Evolutionary conservation across 2,888 invertebrate species (phyloP), one percentile per base, ranked within the genome.

Genomic region (Agrotis puta): DNA sequence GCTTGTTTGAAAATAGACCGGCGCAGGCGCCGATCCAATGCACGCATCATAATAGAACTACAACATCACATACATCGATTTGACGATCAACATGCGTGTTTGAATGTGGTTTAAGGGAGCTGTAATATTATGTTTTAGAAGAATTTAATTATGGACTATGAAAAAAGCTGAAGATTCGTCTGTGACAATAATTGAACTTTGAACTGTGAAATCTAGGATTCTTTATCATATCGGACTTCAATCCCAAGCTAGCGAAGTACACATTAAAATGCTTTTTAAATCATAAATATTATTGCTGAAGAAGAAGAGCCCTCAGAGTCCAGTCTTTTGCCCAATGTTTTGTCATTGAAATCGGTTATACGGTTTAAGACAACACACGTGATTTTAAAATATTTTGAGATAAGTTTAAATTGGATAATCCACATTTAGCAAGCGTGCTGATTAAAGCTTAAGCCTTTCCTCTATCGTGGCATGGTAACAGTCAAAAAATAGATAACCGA

Each of bases 1-100:
- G 86, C 74, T 47, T 61, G 75, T 85, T 82, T 87, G 79, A 82
- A 90, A 90, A 90, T 91, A 91, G 89, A 85, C 75, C 87, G 74
- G 45, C 74, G 75, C 85, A 77, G 75, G 72, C 79, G 74, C 65
- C 72, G 72, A 72, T 22, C 61, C 57, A 58, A 33, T 57, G 64
- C 67, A 47, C 56, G 56, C 50, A 64, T 71, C 58, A 67, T 74
- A 62, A 22, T 64, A 81, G 48, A 64, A 57, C 22, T 70, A 66
- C 58, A 64, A 43, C 54, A 66, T 65, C 53, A 27, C n/a, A 61
- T 3, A 3, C 51, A 63, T 58, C 27, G 20, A 20, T 59, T 75
- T 63, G 79, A 79, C 45, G 58, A 58, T 50, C 39, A 51, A 64
- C 54, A 43, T 4, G 57, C 43, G 20, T 63, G 53, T 48, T 59